Evolutionary conservation across 2,888 invertebrate species (phyloP), one percentile per base, ranked within the genome.

Genomic region (Acleris literana): DNA sequence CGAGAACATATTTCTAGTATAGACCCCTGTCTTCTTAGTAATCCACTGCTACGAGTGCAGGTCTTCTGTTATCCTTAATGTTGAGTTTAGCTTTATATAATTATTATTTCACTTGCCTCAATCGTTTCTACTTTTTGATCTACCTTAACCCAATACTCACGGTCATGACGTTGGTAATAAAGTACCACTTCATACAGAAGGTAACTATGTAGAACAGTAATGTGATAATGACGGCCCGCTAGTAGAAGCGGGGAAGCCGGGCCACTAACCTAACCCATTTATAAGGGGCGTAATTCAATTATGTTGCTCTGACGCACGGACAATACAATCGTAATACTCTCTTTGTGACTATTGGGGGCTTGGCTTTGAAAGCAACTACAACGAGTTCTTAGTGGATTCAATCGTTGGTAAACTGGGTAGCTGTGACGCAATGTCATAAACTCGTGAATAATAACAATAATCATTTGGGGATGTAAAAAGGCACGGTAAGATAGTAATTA

Each of bases 231-330:
- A 74, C 71, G 75, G 74, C 65, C n/a, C 6, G 75, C 72, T 73
- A 69, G 63, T 69, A 52, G 65, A 59, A 68, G 59, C 68, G 69
- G 79, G 78, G 83, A 83, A 84, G 84, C 81, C 84, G 80, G 82
- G 84, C 84, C 80, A 84, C 82, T 86, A 87, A 87, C 86, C 82
- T 86, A 87, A 87, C 86, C 86, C 84, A 86, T 86, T 87, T 84
- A 86, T 81, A 80, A 81, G 76, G 77, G 79, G 79, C 79, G 82
- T 86, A 87, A 87, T 87, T 85, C 76, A 84, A 87, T 88, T 87
- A 87, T 74, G 69, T 77, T 74, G 75, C 74, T 76, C 65, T 73
- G 74, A 72, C 81, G 80, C 73, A 65, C 58, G 43, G 60, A 62
- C 68, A 54, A 70, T 63, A 53, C 65, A 65, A 65, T 69, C 53